phyloP scores from a whole-genome alignment of 2,113 vertebrate species.

The Chloropsis cyanopogon region DNA sequence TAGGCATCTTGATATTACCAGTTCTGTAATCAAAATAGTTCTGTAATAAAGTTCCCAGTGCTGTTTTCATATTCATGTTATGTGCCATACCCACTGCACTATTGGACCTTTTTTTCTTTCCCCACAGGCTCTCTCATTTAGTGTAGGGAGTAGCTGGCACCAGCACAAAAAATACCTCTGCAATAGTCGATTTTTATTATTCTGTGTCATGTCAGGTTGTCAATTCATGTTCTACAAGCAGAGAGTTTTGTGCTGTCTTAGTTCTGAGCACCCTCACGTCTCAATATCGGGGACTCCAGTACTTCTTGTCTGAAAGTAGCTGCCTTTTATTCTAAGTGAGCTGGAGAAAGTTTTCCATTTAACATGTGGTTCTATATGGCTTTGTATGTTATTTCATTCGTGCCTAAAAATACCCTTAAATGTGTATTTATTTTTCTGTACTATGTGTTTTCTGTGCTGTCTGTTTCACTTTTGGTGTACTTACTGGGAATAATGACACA shows the following conservation, averaged over 20 bases:
- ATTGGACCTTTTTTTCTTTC: neutral
- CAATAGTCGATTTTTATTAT: constrained; percentile 42
- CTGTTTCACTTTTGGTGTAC: neutral
- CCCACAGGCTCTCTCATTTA: neutral
- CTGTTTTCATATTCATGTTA: neutral
- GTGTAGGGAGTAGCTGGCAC: neutral
- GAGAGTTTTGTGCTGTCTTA: neutral
- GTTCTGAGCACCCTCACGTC: neutral
- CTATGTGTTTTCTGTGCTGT: neutral
- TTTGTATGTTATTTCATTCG: neutral
- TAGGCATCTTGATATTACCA: neutral
- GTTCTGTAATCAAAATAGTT: neutral
- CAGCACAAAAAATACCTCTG: neutral
- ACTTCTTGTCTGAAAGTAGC: neutral
- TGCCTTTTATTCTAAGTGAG: neutral
- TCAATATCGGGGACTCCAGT: neutral
- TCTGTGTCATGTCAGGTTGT: neutral
- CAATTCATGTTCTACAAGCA: neutral
- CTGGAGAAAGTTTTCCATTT: neutral
- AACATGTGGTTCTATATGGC: neutral
- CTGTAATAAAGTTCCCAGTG: neutral
- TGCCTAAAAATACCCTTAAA: neutral
- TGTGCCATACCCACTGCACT: neutral
- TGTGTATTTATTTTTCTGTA: neutral
- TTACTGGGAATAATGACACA: neutral